Evolutionary conservation across 2,113 vertebrate genomes (phyloP).

Genomic region (Pholis gunnellus): DNA sequence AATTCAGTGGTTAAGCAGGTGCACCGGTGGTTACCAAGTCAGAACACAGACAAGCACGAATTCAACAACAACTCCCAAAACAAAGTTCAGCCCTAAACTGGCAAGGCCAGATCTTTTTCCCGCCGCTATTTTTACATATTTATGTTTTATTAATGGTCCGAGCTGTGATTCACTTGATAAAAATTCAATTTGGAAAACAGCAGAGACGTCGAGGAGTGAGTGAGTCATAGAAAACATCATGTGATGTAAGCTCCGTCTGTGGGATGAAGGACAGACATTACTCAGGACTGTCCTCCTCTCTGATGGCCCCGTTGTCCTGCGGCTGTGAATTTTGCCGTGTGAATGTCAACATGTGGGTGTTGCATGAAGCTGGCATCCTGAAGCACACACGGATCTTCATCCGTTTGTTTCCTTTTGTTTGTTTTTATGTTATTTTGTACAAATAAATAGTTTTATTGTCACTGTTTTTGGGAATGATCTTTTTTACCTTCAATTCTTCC

Average conservation of each 20-base stretch:
- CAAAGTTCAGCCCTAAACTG: background rate
- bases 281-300: constrained; percentile 48
- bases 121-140: constrained; percentile 39
- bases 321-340: constrained; percentile 60
- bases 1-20: constrained; percentile 58
- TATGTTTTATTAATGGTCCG: constrained; percentile 33
- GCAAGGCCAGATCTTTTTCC: constrained; percentile 13
- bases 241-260: constrained; percentile 32
- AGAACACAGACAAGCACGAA: constrained; percentile 18
- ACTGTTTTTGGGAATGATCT: background rate
- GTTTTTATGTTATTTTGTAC: background rate
- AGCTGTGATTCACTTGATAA: constrained; percentile 37
- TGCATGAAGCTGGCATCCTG: constrained; percentile 14
- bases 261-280: constrained; percentile 69
- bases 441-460: background rate
- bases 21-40: constrained; percentile 31
- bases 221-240: constrained; percentile 72
- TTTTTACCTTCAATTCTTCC: background rate
- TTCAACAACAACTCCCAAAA: constrained; percentile 27
- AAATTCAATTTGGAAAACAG: constrained; percentile 29
- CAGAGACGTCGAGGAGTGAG: constrained; percentile 39
- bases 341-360: constrained; percentile 35
- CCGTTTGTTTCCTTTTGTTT: background rate
- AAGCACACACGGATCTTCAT: background rate
- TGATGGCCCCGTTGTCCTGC: constrained; percentile 35